These are phyloP conservation scores for Apaloderma vittatum DNA, from an alignment of 2,113 vertebrate genomes.

Conservation along the genomic window DNA sequence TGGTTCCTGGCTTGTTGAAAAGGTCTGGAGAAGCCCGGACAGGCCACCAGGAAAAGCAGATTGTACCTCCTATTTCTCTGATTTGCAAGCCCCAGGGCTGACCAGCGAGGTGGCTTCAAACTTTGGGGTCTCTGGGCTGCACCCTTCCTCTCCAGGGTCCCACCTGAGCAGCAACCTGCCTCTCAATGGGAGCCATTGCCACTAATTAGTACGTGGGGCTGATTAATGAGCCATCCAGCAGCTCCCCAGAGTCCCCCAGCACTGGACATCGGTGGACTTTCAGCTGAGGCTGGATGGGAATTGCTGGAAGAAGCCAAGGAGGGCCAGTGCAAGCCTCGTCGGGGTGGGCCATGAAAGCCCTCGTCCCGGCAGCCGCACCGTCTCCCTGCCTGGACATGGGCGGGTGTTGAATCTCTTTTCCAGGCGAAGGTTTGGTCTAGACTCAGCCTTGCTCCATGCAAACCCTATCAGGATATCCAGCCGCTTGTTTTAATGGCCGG, in stretches of 20 bases:
- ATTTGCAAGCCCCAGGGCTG: not conserved
- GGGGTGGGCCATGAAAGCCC: too few relatives aligned
- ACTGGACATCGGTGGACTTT: fast-evolving
- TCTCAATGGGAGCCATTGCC: fast-evolving
- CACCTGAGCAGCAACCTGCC: fast-evolving
- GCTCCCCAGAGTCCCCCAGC: not conserved
- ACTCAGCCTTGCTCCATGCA: not conserved
- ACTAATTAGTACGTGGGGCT: fast-evolving
- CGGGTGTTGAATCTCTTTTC: not conserved
- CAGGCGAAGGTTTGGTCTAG: not conserved
- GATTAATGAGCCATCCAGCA: not conserved
- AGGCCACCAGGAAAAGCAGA: not conserved
- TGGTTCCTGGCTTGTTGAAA: not conserved
- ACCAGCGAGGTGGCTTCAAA: not conserved
- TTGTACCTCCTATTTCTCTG: not conserved
- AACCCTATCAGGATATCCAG: slow-evolving; percentile 56
- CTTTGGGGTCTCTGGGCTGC: not conserved
- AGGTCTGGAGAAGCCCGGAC: not conserved
- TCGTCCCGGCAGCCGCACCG: fast-evolving
- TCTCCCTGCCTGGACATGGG: not conserved
- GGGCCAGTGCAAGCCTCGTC: not conserved
- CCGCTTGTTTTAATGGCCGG: slow-evolving; percentile 44
- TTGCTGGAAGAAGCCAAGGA: not conserved
- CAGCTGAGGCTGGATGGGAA: not conserved
- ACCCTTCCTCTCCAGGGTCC: not conserved